A percentile compares a stretch with the other conserved stretches of the same genome.
phyloP scores from a whole-genome alignment of 1,140 invertebrate species.

The Hycleus cichorii region DNA sequence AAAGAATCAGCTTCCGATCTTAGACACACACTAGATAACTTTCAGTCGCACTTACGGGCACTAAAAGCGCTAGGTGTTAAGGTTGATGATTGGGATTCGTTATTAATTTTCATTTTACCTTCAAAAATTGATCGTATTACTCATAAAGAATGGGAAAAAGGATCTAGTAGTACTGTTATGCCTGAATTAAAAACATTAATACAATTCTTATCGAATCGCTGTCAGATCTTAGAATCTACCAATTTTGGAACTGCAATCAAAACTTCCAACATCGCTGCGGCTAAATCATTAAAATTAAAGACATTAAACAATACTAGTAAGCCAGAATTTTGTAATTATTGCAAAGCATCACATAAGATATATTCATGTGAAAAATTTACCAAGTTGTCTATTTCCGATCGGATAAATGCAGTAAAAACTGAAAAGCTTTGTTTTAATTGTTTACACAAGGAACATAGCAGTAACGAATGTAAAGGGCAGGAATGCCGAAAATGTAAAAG shows the following conservation, averaged over 20 bases:
- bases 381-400: too few species aligned
- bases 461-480: too few species aligned
- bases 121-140: constrained; percentile 5
- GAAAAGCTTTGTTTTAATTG: too few species aligned
- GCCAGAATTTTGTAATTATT: too few species aligned
- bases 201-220: constrained; percentile 1
- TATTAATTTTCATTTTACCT: not conserved
- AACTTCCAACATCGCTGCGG: not conserved
- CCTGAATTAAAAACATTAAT: constrained; percentile 1
- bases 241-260: not conserved
- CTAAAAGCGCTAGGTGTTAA: not conserved
- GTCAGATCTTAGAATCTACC: not conserved
- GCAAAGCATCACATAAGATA: too few species aligned
- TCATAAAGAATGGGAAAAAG: constrained; percentile 5
- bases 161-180: not conserved
- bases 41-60: not conserved
- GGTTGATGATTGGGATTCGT: not conserved
- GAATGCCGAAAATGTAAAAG: too few species aligned
- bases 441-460: too few species aligned
- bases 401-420: too few species aligned
- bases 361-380: too few species aligned
- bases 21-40: too few species aligned
- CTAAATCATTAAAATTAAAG: not conserved
- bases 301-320: not conserved
- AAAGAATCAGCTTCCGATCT: too few species aligned